Evolutionary conservation across 2,113 vertebrate genomes (phyloP).

Genomic region (Mirounga angustirostris): DNA sequence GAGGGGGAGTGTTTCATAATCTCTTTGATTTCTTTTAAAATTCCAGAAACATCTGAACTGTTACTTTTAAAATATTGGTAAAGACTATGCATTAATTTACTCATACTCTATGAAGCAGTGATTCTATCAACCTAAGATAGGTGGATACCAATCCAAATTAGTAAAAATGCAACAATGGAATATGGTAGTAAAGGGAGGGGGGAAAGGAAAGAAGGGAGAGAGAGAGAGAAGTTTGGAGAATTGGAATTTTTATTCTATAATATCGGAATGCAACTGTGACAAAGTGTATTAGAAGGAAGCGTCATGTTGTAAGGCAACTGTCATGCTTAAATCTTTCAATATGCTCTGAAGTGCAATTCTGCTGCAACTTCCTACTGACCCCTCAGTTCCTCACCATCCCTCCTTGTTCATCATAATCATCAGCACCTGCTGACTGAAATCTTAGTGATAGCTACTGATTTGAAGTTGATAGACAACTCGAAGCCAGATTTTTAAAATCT

Average conservation of each 20-base stretch:
- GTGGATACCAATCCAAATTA: not conserved
- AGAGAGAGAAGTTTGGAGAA: not conserved
- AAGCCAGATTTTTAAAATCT: slow-evolving; percentile 65
- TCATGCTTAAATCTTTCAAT: not conserved
- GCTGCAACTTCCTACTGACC: not conserved
- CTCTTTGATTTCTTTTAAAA: slow-evolving; percentile 49
- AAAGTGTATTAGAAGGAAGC: not conserved
- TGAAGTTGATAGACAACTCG: slow-evolving; percentile 58
- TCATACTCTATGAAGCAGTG: not conserved
- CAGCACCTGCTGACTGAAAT: not conserved
- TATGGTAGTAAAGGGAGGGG: not conserved
- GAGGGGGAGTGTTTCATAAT: not conserved
- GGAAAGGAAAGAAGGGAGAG: not conserved
- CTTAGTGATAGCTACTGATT: slow-evolving; percentile 17
- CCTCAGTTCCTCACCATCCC: not conserved
- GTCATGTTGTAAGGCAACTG: not conserved
- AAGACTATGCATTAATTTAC: not conserved
- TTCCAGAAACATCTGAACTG: not conserved
- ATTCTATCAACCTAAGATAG: not conserved
- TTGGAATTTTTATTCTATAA: not conserved
- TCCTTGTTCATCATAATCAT: slow-evolving; percentile 27
- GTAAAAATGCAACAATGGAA: not conserved
- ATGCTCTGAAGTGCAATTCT: not conserved
- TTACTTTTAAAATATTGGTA: not conserved
- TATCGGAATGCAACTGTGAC: not conserved